Evolutionary conservation across 2,113 vertebrate species (phyloP).

Genomic region (Argyrosomus japonicus): DNA sequence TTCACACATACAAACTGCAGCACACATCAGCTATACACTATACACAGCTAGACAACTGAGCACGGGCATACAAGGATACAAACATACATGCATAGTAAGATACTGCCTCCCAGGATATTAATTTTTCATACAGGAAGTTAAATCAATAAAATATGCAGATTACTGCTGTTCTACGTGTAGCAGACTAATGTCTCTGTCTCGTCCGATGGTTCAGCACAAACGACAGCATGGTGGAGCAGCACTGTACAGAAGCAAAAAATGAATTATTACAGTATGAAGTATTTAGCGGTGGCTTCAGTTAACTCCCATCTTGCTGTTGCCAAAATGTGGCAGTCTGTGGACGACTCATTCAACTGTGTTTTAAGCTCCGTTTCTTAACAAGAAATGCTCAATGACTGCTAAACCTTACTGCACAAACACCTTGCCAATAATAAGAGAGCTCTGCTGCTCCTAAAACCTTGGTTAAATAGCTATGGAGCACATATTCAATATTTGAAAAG

Average conservation of each 20-base stretch:
- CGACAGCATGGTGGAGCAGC: slow-evolving; percentile 14
- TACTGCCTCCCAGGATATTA: slow-evolving; percentile 33
- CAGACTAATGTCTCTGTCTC: slow-evolving; percentile 58
- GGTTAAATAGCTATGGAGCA: slow-evolving; percentile 11
- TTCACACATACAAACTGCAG: slow-evolving; percentile 14
- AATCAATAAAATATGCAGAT: slow-evolving; percentile 76
- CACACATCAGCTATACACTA: slow-evolving; percentile 12
- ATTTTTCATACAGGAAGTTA: slow-evolving; percentile 75
- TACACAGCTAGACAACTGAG: slow-evolving; percentile 24
- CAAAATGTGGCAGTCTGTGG: slow-evolving; percentile 30
- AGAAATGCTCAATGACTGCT: slow-evolving; percentile 21
- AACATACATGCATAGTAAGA: slow-evolving; percentile 38
- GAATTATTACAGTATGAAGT: slow-evolving; percentile 32
- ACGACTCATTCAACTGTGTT: slow-evolving; percentile 26
- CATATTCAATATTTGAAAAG: slow-evolving; percentile 28
- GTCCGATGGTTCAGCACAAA: slow-evolving; percentile 52
- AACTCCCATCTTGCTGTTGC: slow-evolving; percentile 17
- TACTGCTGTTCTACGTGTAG: slow-evolving; percentile 50
- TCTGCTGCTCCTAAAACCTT: slow-evolving; percentile 17
- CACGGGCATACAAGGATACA: slow-evolving; percentile 37
- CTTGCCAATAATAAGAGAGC: not conserved
- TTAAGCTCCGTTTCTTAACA: slow-evolving; percentile 18
- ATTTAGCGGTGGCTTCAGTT: slow-evolving; percentile 22
- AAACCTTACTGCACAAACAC: slow-evolving; percentile 18
- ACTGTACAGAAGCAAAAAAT: slow-evolving; percentile 1